Evolutionary conservation across 2,113 vertebrate species (phyloP).

Genomic region (Zapornia atra): DNA sequence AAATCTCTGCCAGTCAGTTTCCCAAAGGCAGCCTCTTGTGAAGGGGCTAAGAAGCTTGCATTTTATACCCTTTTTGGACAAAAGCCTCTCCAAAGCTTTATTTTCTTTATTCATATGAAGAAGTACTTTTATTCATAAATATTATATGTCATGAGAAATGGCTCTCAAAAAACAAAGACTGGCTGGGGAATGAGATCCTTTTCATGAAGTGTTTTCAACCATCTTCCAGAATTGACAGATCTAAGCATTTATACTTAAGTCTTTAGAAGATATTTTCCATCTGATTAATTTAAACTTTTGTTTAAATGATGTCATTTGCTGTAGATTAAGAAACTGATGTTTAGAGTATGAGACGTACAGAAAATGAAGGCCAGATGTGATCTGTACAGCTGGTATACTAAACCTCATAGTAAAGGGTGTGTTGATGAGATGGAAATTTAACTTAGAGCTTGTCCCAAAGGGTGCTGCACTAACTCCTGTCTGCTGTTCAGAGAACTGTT

Average conservation of each 20-base stretch:
- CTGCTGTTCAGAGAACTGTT: not conserved
- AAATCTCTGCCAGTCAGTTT: not conserved
- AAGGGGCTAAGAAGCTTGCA: not conserved
- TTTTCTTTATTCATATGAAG: not conserved
- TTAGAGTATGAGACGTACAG: not conserved
- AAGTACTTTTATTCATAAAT: not conserved
- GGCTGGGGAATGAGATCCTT: not conserved
- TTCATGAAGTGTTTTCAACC: not conserved
- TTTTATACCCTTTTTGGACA: not conserved
- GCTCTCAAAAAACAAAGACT: not conserved
- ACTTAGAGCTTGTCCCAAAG: not conserved
- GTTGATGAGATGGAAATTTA: not conserved
- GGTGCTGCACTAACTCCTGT: not conserved
- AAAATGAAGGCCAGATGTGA: not conserved
- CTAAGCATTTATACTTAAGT: not conserved
- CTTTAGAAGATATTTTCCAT: not conserved
- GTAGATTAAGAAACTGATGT: not conserved
- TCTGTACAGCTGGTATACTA: not conserved
- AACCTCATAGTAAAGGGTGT: not conserved
- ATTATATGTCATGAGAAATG: not conserved
- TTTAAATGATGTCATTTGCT: not conserved
- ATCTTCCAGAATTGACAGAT: not conserved
- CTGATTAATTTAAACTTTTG: not conserved
- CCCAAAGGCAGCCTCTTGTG: not conserved
- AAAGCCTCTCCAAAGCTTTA: not conserved